Evolutionary conservation across 2,113 vertebrate species (phyloP), one percentile per base, ranked within the genome.

Genomic region (Petrocephalus zakoni): DNA sequence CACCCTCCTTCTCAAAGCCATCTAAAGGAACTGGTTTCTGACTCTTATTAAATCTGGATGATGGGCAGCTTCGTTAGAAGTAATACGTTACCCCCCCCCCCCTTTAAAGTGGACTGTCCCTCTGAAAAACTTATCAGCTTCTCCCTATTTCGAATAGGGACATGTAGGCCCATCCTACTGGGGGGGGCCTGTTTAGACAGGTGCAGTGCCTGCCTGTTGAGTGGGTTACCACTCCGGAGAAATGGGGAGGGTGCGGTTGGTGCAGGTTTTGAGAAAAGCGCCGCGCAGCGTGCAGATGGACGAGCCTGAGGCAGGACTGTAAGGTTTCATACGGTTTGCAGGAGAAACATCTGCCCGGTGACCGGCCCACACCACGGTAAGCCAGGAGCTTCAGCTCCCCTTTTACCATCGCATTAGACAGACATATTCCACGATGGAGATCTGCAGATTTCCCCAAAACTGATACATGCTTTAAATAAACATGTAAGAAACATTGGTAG

Each of bases 161-260:
- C 15, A 42, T 42, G 37, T 42, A 42, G 72, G 42, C 15, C 29
- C 17, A 78, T 42, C 34, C 34, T 0, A 78, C 37, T 0, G 11
- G 29, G 68, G 68, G 72, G 17, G 34, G 72, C 72, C 72, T 78
- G 72, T 78, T 78, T 78, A 78, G 34, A 78, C 72, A 78, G 72
- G 72, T 78, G 72, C 37, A 78, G 15, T 6, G 15, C 72, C 42
- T 42, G 72, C 13, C 13, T 78, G 72, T 8, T 5, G 34, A 78
- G 72, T 75, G 68, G 13, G 5, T 37, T 75, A 29, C 68, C 34
- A 75, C 68, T 75, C 15, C 29, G 17, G 68, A 42, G 29, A 4
- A 75, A 75, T 55, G 64, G 2, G n/a, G 22, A 6, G 61, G 34
- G 78, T 3, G 34, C n/a, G n/a, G n/a, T n/a, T n/a, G n/a, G n/a